Percentiles rank a stretch among this genome's conserved stretches.
These are phyloP conservation scores for Antennarius maculatus DNA, from an alignment of 2,797 vertebrate genomes.

Conservation along the genomic window DNA sequence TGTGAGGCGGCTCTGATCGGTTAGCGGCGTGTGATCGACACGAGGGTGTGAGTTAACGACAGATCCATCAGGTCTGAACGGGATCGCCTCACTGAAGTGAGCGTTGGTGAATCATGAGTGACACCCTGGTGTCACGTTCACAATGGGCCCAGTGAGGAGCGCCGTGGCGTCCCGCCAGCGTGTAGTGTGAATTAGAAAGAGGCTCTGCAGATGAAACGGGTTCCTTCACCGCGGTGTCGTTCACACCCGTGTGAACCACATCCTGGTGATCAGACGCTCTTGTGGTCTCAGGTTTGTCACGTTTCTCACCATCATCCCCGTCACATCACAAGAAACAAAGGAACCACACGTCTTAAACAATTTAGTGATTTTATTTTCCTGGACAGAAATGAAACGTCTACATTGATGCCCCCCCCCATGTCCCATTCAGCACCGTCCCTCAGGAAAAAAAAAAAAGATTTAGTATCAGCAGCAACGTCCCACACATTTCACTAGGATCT, in stretches of 20 bases:
- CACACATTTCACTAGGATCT: conserved; percentile 44
- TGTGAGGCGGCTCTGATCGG: background rate
- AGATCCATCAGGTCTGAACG: conserved; percentile 22
- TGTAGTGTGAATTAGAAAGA: conserved; percentile 25
- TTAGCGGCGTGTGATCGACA: conserved; percentile 51
- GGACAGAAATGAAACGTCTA: conserved; percentile 72
- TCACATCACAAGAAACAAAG: conserved; percentile 48
- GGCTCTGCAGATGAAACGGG: no score
- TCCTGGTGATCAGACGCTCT: no score
- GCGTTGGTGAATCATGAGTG: conserved; percentile 9
- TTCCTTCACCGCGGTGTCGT: conserved; percentile 3
- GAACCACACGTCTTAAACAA: conserved; percentile 38
- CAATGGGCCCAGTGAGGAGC: no score
- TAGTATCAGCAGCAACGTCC: conserved; percentile 55
- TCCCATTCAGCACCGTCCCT: conserved; percentile 61
- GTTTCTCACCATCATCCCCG: conserved; percentile 19
- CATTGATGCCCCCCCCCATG: conserved; percentile 66
- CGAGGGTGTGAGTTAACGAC: conserved; percentile 19
- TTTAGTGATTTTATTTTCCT: conserved; percentile 46
- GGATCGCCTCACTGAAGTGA: conserved; percentile 38
- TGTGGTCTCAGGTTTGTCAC: conserved; percentile 12
- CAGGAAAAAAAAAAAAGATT: conserved; percentile 42
- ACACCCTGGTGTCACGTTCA: no score
- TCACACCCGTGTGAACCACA: conserved; percentile 15
- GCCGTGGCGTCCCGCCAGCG: conserved; percentile 39